Conservation (phyloP, 2,113 vertebrate species). For the Archilochus colubris region DNA sequence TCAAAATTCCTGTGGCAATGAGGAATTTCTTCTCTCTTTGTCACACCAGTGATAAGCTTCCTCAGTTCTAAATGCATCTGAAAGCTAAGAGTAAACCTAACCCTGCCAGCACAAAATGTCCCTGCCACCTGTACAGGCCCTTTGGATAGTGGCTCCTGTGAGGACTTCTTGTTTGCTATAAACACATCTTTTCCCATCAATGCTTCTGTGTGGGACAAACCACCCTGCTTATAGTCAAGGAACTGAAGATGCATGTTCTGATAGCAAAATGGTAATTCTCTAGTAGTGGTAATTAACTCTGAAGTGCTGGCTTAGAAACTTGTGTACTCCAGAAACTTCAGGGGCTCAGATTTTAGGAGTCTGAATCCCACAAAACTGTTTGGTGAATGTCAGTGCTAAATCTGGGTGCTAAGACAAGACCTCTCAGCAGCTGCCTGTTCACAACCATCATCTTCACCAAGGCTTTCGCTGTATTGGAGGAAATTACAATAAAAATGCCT, state of each 20-base stretch:
- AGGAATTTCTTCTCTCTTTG: neutral
- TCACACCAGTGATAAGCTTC: neutral
- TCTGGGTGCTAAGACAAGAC: neutral
- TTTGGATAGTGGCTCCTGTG: neutral
- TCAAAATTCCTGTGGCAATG: neutral
- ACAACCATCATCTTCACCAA: neutral
- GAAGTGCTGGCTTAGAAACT: neutral
- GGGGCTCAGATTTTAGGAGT: neutral
- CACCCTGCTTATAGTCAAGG: neutral
- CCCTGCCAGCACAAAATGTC: neutral
- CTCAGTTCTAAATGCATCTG: neutral
- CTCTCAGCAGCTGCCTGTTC: neutral
- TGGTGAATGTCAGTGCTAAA: neutral
- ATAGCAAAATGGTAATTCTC: neutral
- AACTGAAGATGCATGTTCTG: neutral
- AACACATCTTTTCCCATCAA: neutral
- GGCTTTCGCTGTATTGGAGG: neutral
- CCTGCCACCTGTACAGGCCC: neutral
- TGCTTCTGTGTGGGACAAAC: neutral
- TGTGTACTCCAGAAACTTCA: neutral
- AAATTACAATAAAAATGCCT: neutral
- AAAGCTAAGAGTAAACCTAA: neutral
- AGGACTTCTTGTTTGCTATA: neutral
- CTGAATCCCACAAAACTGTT: neutral
- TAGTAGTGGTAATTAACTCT: neutral